These are phyloP conservation scores for Mystacides longicornis DNA, from an alignment of 2,888 invertebrate species.

Conservation along the genomic window DNA sequence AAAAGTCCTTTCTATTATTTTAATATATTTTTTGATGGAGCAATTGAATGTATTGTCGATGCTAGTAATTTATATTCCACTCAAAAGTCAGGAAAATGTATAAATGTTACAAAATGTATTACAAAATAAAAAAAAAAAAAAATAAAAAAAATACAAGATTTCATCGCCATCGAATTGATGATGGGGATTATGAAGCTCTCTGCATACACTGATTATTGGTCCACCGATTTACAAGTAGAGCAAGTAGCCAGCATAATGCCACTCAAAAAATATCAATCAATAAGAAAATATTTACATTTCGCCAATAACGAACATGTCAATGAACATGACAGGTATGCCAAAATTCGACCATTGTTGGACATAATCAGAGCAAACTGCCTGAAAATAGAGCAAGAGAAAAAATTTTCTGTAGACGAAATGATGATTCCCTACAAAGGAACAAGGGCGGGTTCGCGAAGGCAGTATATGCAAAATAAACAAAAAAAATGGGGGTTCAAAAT, in stretches of 20 bases:
- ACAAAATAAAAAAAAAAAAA: too few relatives aligned
- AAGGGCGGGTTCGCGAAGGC: slow-evolving; percentile 15
- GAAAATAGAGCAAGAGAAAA: slow-evolving; percentile 18
- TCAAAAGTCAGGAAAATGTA: background rate
- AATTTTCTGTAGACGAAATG: slow-evolving; percentile 22
- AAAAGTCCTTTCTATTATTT: background rate
- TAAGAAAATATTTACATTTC: slow-evolving; percentile 24
- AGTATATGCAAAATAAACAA: slow-evolving; percentile 14
- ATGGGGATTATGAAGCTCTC: slow-evolving; percentile 22
- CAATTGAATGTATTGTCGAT: background rate
- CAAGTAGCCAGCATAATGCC: slow-evolving; percentile 25
- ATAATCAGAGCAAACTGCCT: slow-evolving; percentile 19
- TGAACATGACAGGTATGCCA: slow-evolving; percentile 17
- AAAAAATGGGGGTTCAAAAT: slow-evolving; percentile 24
- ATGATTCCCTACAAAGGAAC: slow-evolving; percentile 25
- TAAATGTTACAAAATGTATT: slow-evolving; percentile 12
- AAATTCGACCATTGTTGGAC: slow-evolving; percentile 22
- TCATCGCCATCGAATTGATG: slow-evolving; percentile 17
- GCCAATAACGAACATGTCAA: slow-evolving; percentile 20
- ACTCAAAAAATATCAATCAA: slow-evolving; percentile 24
- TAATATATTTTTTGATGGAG: background rate
- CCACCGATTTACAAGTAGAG: slow-evolving; percentile 14
- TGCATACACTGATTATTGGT: slow-evolving; percentile 26
- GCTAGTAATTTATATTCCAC: background rate
- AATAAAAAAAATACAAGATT: too few relatives aligned